Evolutionary conservation across 2,797 vertebrate genomes (phyloP).

Genomic region (Caiman crocodilus): DNA sequence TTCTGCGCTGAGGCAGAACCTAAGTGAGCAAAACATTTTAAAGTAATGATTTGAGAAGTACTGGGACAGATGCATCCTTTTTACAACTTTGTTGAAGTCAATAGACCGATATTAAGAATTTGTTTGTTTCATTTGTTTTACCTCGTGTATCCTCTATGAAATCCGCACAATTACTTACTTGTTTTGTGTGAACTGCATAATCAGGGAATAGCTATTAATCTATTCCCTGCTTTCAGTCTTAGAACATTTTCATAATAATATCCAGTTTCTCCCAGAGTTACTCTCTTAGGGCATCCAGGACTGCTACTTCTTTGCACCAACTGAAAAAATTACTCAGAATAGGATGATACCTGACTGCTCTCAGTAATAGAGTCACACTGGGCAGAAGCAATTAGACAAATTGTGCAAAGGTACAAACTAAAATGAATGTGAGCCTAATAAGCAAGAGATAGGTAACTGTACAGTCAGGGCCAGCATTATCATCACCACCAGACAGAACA

Average conservation of each 20-base stretch:
- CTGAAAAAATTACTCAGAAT: background rate
- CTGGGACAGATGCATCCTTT: constrained; percentile 4
- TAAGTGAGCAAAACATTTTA: background rate
- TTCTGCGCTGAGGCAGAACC: background rate
- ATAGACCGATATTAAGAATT: constrained; percentile 46
- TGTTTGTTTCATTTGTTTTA: constrained; percentile 1
- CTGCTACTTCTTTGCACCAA: constrained; percentile 1
- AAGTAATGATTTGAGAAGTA: constrained; percentile 32
- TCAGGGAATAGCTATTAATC: background rate
- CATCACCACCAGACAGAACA: background rate
- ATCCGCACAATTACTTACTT: background rate
- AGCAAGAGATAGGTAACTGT: background rate
- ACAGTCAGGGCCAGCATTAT: background rate
- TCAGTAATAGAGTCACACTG: background rate
- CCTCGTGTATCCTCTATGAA: background rate
- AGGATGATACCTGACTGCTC: background rate
- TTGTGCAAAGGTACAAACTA: constrained; percentile 19
- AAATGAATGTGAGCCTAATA: background rate
- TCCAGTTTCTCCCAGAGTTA: background rate
- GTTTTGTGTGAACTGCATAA: background rate
- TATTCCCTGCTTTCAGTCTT: constrained; percentile 25
- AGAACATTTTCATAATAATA: constrained; percentile 29
- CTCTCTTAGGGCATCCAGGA: background rate
- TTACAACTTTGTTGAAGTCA: constrained; percentile 32
- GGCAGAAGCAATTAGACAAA: constrained; percentile 33